These are phyloP conservation scores for Huso huso DNA, from an alignment of 2,797 vertebrate species.

Conservation along the genomic window DNA sequence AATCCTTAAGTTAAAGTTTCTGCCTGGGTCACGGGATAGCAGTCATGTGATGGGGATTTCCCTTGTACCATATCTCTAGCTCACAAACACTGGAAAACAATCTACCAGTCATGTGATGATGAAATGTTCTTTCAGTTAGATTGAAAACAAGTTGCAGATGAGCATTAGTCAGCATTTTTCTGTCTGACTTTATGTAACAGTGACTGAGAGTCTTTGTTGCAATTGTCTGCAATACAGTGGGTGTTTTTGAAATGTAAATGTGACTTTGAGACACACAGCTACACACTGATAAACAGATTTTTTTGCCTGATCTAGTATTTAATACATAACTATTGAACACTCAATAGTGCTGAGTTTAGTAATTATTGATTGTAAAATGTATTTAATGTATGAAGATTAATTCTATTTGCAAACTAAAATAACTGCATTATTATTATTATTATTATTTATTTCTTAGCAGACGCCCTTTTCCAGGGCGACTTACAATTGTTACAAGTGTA, in stretches of 20 bases:
- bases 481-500: too few species aligned
- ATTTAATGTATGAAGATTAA: too few species aligned
- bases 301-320: background rate
- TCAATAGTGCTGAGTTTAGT: background rate
- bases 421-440: too few species aligned
- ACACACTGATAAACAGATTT: background rate
- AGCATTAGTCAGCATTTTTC: constrained; percentile 23
- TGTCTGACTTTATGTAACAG: constrained; percentile 15
- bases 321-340: background rate
- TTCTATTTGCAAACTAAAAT: too few species aligned
- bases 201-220: constrained; percentile 9
- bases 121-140: constrained; percentile 3
- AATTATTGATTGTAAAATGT: too few species aligned
- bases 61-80: constrained; percentile 22
- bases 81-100: background rate
- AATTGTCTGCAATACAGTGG: background rate
- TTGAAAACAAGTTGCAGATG: constrained; percentile 19
- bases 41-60: constrained; percentile 36
- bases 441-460: too few species aligned
- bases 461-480: too few species aligned
- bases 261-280: background rate
- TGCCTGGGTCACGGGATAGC: constrained; percentile 18
- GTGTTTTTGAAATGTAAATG: background rate
- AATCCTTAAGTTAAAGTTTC: constrained; percentile 25
- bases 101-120: constrained; percentile 29